Percentiles rank a stretch among this genome's conserved stretches.
phyloP scores from a whole-genome alignment of 2,888 invertebrate genomes.

The Ennomos erosarius region DNA sequence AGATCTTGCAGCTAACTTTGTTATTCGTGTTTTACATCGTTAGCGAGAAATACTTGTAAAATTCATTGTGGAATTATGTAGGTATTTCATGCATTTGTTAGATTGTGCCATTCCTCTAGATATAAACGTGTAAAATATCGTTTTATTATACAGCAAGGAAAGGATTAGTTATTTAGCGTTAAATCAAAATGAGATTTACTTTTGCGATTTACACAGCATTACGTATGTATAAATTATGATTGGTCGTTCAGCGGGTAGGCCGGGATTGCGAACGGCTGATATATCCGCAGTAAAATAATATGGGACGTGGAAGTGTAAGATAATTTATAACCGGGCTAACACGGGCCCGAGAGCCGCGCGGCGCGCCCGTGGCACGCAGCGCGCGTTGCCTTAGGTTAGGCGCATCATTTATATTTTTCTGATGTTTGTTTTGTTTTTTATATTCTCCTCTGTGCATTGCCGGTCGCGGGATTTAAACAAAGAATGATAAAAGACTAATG shows the following conservation, averaged over 20 bases:
- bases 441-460: constrained; percentile 68
- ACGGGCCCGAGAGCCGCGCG: constrained; percentile 50
- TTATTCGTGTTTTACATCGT: constrained; percentile 56
- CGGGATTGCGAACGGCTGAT: constrained; percentile 72
- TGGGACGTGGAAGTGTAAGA: constrained; percentile 74
- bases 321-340: constrained; percentile 78
- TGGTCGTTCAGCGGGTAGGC: constrained; percentile 68
- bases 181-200: constrained; percentile 65
- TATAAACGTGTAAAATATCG: constrained; percentile 55
- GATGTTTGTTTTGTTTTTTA: constrained; percentile 80
- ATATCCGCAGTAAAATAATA: constrained; percentile 78
- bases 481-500: constrained; percentile 80
- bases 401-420: constrained; percentile 83
- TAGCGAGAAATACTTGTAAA: constrained; percentile 51
- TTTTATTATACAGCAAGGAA: constrained; percentile 56
- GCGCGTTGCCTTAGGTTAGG: constrained; percentile 76
- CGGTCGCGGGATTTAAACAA: constrained; percentile 76
- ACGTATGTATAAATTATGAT: constrained; percentile 71
- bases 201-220: constrained; percentile 68
- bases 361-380: constrained; percentile 56
- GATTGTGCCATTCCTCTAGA: constrained; percentile 55
- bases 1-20: constrained; percentile 40
- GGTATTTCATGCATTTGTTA: constrained; percentile 54
- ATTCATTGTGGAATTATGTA: constrained; percentile 38
- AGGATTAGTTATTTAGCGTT: constrained; percentile 61